Percentiles rank a stretch among this genome's conserved stretches.
phyloP scores from a whole-genome alignment of 2,797 vertebrate species.

The Enoplosus armatus region DNA sequence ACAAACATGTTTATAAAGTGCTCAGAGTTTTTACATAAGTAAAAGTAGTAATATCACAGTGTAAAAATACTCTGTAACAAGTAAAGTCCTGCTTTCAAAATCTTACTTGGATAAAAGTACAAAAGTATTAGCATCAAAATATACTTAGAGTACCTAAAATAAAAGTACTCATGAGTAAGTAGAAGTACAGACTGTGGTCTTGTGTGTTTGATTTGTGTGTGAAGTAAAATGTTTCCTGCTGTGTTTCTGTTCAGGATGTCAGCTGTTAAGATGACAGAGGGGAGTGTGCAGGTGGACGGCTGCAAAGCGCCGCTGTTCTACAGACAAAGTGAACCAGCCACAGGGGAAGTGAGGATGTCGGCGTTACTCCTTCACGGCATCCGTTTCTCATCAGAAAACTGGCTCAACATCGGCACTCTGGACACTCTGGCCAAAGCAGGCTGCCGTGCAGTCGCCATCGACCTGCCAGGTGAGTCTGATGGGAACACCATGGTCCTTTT shows the following conservation, averaged over 20 bases:
- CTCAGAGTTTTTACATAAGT: background rate
- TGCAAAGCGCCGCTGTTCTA: slow-evolving; percentile 90
- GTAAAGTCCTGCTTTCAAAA: background rate
- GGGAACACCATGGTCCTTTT: background rate
- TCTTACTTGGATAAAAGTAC: background rate
- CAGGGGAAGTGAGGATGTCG: slow-evolving; percentile 66
- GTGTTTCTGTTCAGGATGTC: slow-evolving; percentile 82
- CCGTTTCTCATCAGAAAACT: slow-evolving; percentile 94
- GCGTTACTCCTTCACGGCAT: slow-evolving; percentile 95
- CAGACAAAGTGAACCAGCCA: slow-evolving; percentile 83
- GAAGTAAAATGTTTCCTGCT: background rate
- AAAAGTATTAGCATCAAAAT: background rate
- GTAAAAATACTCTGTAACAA: background rate
- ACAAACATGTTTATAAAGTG: background rate
- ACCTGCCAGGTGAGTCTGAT: slow-evolving; percentile 90
- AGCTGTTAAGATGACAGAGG: slow-evolving; percentile 77
- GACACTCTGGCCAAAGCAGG: slow-evolving; percentile 88
- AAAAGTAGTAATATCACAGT: background rate
- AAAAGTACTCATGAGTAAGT: background rate
- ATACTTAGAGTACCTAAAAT: background rate
- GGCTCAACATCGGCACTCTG: slow-evolving; percentile 90
- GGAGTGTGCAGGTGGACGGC: slow-evolving; percentile 80
- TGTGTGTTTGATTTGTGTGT: background rate
- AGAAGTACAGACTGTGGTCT: background rate
- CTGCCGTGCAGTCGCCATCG: slow-evolving; percentile 91